Percentiles rank a stretch among this genome's conserved stretches.
Evolutionary conservation across 2,797 vertebrate species (phyloP).

Genomic region (Pelodytes ibericus): DNA sequence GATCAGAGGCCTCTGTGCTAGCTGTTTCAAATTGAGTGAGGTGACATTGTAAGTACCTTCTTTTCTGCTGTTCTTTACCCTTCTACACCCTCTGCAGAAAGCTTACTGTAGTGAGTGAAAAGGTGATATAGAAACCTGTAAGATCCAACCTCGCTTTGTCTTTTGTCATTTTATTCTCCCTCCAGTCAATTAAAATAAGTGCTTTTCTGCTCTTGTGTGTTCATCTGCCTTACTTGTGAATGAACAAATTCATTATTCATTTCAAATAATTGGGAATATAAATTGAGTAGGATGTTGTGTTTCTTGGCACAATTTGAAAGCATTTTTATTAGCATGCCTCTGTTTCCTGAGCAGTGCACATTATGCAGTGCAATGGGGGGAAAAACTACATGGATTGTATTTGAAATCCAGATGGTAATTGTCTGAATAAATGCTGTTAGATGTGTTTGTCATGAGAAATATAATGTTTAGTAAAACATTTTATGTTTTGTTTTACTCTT

Average conservation of each 20-base stretch:
- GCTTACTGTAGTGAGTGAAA: too few relatives aligned
- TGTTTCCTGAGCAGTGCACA: not conserved
- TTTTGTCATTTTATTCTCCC: not conserved
- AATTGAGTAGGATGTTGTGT: not conserved
- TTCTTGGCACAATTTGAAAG: not conserved
- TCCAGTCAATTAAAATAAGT: not conserved
- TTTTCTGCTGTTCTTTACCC: too few relatives aligned
- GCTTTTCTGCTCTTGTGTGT: not conserved
- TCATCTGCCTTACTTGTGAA: not conserved
- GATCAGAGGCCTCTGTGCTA: too few relatives aligned
- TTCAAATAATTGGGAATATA: not conserved
- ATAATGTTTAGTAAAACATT: not conserved
- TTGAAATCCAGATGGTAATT: not conserved
- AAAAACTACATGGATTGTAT: not conserved
- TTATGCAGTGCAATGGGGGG: not conserved
- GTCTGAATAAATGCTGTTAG: not conserved
- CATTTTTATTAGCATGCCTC: not conserved
- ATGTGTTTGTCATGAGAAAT: not conserved
- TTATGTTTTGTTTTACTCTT: not conserved
- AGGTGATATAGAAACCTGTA: not conserved
- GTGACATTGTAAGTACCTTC: too few relatives aligned
- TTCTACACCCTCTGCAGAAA: too few relatives aligned
- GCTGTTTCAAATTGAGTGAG: too few relatives aligned
- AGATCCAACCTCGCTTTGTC: not conserved
- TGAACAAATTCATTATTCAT: conserved; percentile 6